Percentiles rank a stretch among this genome's conserved stretches.
These are phyloP conservation scores for Sphenodon punctatus DNA, from an alignment of 2,797 vertebrate species.

Conservation along the genomic window DNA sequence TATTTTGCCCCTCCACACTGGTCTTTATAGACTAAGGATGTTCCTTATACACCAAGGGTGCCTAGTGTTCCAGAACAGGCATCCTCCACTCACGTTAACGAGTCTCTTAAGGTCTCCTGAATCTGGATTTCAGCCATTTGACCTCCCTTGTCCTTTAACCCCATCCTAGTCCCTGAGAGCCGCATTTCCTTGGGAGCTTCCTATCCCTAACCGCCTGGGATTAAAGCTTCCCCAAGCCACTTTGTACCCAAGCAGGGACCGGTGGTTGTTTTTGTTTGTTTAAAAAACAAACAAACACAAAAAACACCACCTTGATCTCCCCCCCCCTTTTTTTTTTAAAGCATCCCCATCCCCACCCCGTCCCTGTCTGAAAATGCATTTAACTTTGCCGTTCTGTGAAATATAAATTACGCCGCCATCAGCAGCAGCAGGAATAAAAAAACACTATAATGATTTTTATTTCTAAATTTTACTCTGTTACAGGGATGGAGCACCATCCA, in stretches of 20 bases:
- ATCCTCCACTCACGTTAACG: background rate
- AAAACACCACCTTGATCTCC: too few species aligned
- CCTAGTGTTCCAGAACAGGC: background rate
- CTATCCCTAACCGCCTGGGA: too few species aligned
- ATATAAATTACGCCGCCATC: background rate
- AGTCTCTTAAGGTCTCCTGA: background rate
- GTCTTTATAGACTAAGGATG: too few species aligned
- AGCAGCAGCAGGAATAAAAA: background rate
- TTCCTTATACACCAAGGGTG: background rate
- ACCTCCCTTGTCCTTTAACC: background rate
- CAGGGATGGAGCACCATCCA: slow-evolving; percentile 69
- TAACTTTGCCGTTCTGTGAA: background rate
- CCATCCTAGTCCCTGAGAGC: background rate
- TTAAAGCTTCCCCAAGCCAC: too few species aligned
- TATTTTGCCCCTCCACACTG: too few species aligned
- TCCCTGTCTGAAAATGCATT: background rate
- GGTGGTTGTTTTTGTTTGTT: too few species aligned
- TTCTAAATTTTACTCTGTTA: slow-evolving; percentile 60
- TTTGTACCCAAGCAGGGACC: too few species aligned
- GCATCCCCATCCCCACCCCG: too few species aligned
- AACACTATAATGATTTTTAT: slow-evolving; percentile 33
- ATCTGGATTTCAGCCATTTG: background rate
- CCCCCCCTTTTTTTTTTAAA: too few species aligned
- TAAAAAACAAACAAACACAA: too few species aligned
- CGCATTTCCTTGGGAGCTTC: background rate